Percentiles rank a stretch among this genome's conserved stretches.
phyloP scores from a whole-genome alignment of 2,888 invertebrate genomes.

The Cosmia trapezina region DNA sequence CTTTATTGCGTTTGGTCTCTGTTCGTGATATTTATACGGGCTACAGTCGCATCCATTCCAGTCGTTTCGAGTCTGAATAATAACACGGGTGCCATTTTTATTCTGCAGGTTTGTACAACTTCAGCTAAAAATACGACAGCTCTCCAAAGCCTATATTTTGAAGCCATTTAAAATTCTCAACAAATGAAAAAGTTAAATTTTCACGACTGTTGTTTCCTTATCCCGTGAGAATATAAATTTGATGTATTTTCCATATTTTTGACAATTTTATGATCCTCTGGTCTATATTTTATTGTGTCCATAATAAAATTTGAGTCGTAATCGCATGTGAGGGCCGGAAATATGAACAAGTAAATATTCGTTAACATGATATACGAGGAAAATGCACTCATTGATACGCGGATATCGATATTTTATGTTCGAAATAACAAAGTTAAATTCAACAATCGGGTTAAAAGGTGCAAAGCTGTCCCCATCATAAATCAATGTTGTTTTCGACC shows the following conservation, averaged over 20 bases:
- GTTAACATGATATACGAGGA: slow-evolving; percentile 55
- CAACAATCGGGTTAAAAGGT: slow-evolving; percentile 17
- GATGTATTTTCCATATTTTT: slow-evolving; percentile 47
- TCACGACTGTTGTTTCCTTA: slow-evolving; percentile 35
- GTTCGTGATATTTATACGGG: slow-evolving; percentile 17
- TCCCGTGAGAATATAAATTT: slow-evolving; percentile 50
- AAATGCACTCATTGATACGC: slow-evolving; percentile 43
- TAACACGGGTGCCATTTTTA: slow-evolving; percentile 26
- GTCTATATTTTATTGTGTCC: slow-evolving; percentile 56
- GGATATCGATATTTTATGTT: slow-evolving; percentile 49
- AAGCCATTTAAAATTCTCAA: slow-evolving; percentile 47
- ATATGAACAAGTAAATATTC: slow-evolving; percentile 59
- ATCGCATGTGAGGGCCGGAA: slow-evolving; percentile 28
- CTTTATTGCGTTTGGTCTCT: slow-evolving; percentile 28
- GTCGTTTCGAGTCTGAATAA: slow-evolving; percentile 24
- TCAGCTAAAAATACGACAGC: slow-evolving; percentile 21
- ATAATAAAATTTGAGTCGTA: slow-evolving; percentile 61
- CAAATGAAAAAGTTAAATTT: slow-evolving; percentile 45
- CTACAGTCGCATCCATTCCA: slow-evolving; percentile 14
- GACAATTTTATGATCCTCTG: slow-evolving; percentile 38
- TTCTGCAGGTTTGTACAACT: slow-evolving; percentile 2
- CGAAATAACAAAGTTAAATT: slow-evolving; percentile 56
- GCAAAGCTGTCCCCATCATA: slow-evolving; percentile 1
- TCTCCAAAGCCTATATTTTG: slow-evolving; percentile 18
- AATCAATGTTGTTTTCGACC: neutral